These are phyloP conservation scores for Hofmannophila pseudospretella DNA, from an alignment of 2,888 invertebrate genomes.

Conservation along the genomic window DNA sequence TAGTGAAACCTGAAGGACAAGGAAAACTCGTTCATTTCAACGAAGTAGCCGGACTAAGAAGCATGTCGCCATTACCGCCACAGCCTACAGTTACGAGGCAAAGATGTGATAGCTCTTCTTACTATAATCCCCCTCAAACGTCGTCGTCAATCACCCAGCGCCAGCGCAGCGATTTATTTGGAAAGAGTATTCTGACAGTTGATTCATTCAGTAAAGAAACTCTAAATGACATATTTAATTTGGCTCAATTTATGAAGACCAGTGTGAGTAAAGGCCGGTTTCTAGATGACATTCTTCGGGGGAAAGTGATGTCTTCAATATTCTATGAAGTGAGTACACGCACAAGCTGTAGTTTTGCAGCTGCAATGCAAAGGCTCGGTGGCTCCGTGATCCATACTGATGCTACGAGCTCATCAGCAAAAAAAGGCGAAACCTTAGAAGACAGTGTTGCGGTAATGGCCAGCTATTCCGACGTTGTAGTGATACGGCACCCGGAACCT, in stretches of 20 bases:
- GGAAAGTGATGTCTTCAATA: conserved; percentile 96
- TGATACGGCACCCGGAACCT: conserved; percentile 94
- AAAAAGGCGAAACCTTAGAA: conserved; percentile 97
- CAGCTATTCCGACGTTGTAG: conserved; percentile 95
- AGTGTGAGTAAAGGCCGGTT: conserved; percentile 90
- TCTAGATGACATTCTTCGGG: conserved; percentile 90
- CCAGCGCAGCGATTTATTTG: conserved; percentile 70
- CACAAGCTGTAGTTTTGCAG: conserved; percentile 96
- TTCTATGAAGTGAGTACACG: conserved; percentile 99
- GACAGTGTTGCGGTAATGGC: conserved; percentile 92
- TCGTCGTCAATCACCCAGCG: conserved; percentile 62
- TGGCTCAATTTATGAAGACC: conserved; percentile 91
- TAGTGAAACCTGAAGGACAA: conserved; percentile 41
- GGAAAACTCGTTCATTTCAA: conserved; percentile 79
- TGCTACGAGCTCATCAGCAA: conserved; percentile 92
- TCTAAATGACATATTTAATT: conserved; percentile 94
- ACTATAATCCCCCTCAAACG: conserved; percentile 58
- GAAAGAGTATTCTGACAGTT: conserved; percentile 91
- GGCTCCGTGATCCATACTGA: conserved; percentile 95
- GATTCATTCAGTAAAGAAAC: conserved; percentile 92
- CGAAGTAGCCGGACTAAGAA: conserved; percentile 59
- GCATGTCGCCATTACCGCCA: conserved; percentile 71
- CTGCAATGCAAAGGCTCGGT: conserved; percentile 97
- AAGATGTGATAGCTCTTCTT: conserved; percentile 78
- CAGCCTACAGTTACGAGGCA: conserved; percentile 60